Evolutionary conservation across 2,888 invertebrate species (phyloP).

Genomic region (Stenoptilia bipunctidactyla): DNA sequence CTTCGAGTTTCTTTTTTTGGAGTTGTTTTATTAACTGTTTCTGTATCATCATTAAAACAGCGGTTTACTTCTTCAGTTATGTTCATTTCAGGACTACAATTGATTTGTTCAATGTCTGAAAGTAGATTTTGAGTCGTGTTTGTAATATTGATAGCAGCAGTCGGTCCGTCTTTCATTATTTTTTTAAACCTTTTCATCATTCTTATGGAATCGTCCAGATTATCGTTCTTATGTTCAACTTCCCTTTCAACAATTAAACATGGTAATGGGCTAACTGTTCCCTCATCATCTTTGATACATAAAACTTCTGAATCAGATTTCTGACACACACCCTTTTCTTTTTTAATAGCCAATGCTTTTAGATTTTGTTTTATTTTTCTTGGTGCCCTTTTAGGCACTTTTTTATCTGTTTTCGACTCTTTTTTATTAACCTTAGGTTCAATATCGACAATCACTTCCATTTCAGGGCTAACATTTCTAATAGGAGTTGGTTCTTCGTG

Average conservation of each 20-base stretch:
- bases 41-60: too few relatives aligned
- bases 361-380: constrained; percentile 7
- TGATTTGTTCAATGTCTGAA: constrained; percentile 26
- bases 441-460: constrained; percentile 30
- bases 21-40: too few relatives aligned
- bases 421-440: constrained; percentile 7
- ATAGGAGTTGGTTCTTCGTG: constrained; percentile 15
- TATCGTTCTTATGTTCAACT: constrained; percentile 16
- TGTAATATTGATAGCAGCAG: constrained; percentile 22
- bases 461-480: constrained; percentile 21
- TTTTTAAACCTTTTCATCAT: constrained; percentile 35
- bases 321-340: constrained; percentile 10
- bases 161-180: constrained; percentile 25
- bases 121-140: constrained; percentile 36
- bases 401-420: constrained; percentile 10
- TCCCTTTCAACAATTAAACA: constrained; percentile 38
- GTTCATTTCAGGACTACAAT: constrained; percentile 20
- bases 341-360: constrained; percentile 8
- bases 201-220: constrained; percentile 26
- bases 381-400: constrained; percentile 16
- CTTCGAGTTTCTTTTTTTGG: constrained; percentile 1
- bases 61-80: constrained; percentile 19
- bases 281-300: constrained; percentile 22
- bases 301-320: too few relatives aligned
- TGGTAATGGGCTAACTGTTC: constrained; percentile 42